Conservation (phyloP, 2,797 vertebrate genomes). For the Erethizon dorsatum region DNA sequence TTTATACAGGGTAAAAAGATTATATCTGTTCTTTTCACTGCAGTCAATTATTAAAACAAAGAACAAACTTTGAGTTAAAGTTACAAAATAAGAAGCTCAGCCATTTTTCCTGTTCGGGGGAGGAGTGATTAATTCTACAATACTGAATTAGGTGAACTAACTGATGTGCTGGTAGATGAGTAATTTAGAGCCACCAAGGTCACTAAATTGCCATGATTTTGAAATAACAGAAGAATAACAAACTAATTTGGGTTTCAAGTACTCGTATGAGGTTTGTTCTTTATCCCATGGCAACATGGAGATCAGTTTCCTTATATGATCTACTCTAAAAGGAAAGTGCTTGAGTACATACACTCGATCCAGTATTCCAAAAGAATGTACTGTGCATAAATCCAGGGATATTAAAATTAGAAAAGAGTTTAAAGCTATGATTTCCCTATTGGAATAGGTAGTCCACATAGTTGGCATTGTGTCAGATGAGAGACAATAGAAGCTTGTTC, state of each 20-base stretch:
- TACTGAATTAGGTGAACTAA: constrained; percentile 63
- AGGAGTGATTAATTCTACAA: background rate
- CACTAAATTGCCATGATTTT: constrained; percentile 51
- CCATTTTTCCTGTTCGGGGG: constrained; percentile 25
- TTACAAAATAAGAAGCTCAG: background rate
- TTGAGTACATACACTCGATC: constrained; percentile 41
- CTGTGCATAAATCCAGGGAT: constrained; percentile 45
- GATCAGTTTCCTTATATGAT: constrained; percentile 53
- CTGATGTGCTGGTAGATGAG: constrained; percentile 44
- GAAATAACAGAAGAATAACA: constrained; percentile 57
- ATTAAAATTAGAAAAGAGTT: constrained; percentile 79
- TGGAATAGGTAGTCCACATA: constrained; percentile 76
- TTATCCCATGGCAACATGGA: background rate
- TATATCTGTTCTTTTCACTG: background rate
- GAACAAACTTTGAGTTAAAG: constrained; percentile 51
- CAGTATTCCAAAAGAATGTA: constrained; percentile 60
- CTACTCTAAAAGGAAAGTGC: constrained; percentile 52
- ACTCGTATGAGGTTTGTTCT: background rate
- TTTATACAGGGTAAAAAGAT: background rate
- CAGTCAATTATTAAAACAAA: background rate
- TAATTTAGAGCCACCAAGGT: constrained; percentile 26
- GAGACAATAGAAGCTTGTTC: constrained; percentile 85
- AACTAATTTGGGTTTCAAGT: constrained; percentile 64
- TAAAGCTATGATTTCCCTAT: constrained; percentile 71
- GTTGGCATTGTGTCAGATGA: constrained; percentile 82